Evolutionary conservation across 2,113 vertebrate species (phyloP), one percentile per base, ranked within the genome.

Genomic region (Proterorhinus semilunaris): DNA sequence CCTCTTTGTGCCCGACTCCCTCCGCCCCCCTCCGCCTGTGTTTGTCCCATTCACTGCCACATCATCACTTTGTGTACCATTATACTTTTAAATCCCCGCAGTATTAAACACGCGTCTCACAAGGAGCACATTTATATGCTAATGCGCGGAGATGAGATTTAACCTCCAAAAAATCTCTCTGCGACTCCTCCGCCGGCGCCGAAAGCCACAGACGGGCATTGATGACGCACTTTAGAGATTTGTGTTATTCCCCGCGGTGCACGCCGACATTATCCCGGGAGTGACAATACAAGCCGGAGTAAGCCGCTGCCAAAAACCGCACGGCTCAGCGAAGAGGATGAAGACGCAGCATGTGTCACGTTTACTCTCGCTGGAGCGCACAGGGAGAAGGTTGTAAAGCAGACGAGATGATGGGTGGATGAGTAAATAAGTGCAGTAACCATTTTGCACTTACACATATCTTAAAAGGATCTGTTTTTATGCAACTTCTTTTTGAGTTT

Each of bases 101-200:
- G 53, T 82, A 89, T 92, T 91, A 90, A 89, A 89, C 88, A 90
- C 73, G 87, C 88, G 81, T 85, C 86, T 86, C 86, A 80, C 80
- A 85, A 87, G 86, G 78, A 82, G 82, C 66, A 71, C 88, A 92
- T 91, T 92, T 91, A 91, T 90, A 93, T 93, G 90, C 87, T 88
- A 93, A 92, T 93, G 72, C 46, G 4, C 75, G 79, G 80, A 85
- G 82, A 81, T 83, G 85, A 87, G 86, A 82, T 86, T 89, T 92
- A 88, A 89, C 91, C 89, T 91, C 88, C 86, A 86, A 80, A 86
- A 83, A 85, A 73, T 77, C 75, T 71, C 77, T 76, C 73, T 47
- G 2, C 27, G 82, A 87, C 77, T 89, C 79, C 76, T 82, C 80
- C 45, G 74, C 69, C 65, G 69, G 74, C 58, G 71, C 82, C 84